Evolutionary conservation across 2,797 vertebrate species (phyloP).

Genomic region (Schizothorax lantsangensis): DNA sequence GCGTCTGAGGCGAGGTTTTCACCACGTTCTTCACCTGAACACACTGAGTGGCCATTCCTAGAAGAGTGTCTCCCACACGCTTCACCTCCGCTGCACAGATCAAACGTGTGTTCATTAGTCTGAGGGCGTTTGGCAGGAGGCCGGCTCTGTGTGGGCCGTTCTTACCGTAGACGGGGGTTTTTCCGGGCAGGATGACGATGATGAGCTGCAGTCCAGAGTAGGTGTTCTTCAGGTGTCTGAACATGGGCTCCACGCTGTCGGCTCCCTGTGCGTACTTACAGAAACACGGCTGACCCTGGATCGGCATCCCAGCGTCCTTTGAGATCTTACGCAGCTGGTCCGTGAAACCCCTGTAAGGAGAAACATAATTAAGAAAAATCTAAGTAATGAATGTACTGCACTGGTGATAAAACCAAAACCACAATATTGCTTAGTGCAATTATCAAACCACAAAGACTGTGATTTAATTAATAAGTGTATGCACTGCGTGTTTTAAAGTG

Average conservation of each 20-base stretch:
- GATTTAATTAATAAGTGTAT: background rate
- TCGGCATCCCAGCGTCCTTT: slow-evolving; percentile 98
- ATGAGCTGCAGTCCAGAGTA: slow-evolving; percentile 98
- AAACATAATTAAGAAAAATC: background rate
- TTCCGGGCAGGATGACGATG: slow-evolving; percentile 96
- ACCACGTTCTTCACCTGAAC: slow-evolving; percentile 99
- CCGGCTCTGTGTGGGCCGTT: background rate
- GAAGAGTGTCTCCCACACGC: slow-evolving; percentile 95
- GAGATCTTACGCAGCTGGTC: slow-evolving; percentile 99
- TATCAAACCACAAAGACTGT: background rate
- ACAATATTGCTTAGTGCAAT: background rate
- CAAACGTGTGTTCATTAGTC: background rate
- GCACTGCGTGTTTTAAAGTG: background rate
- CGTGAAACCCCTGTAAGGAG: background rate
- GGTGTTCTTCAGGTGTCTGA: slow-evolving; percentile 97
- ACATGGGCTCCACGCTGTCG: slow-evolving; percentile 99
- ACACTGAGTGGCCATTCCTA: slow-evolving; percentile 98
- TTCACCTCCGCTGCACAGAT: slow-evolving; percentile 91
- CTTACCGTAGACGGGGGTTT: slow-evolving; percentile 95
- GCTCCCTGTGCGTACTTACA: slow-evolving; percentile 99
- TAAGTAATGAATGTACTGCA: background rate
- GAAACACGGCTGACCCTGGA: slow-evolving; percentile 98
- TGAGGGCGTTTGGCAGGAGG: background rate
- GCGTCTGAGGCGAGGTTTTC: slow-evolving; percentile 97
- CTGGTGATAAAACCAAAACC: background rate